Conservation (phyloP, 2,113 vertebrate species). For the Dipodomys stephensi region DNA sequence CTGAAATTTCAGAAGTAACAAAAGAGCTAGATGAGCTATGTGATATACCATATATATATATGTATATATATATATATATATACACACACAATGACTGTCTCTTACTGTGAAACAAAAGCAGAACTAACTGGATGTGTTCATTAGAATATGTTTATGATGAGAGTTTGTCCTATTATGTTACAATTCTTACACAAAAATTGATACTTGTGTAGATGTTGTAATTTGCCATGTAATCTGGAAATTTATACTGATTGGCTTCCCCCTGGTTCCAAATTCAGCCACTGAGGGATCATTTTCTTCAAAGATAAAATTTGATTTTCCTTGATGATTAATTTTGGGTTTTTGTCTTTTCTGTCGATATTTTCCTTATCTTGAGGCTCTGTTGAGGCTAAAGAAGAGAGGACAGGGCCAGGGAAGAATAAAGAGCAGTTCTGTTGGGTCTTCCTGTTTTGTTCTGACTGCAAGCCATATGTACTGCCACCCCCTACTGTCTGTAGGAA, state of each 20-base stretch:
- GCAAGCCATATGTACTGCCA: conserved; percentile 80
- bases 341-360: conserved; percentile 54
- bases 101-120: conserved; percentile 57
- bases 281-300: conserved; percentile 46
- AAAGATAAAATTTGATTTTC: conserved; percentile 60
- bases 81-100: not conserved
- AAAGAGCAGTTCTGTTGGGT: conserved; percentile 80
- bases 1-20: conserved; percentile 66
- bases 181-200: conserved; percentile 54
- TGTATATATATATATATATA: not conserved
- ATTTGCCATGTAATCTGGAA: conserved; percentile 69
- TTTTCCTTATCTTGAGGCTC: conserved; percentile 42
- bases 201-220: conserved; percentile 56
- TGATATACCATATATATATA: conserved; percentile 26
- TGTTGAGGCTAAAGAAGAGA: conserved; percentile 52
- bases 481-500: conserved; percentile 81
- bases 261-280: conserved; percentile 47
- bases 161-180: conserved; percentile 44
- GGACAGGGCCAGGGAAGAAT: conserved; percentile 74
- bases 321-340: conserved; percentile 47
- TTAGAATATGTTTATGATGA: conserved; percentile 54
- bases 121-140: conserved; percentile 45
- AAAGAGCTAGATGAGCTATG: conserved; percentile 68
- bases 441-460: conserved; percentile 82
- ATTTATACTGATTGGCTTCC: conserved; percentile 62